phyloP scores from a whole-genome alignment of 2,113 vertebrate species.

The Hemicordylus capensis region DNA sequence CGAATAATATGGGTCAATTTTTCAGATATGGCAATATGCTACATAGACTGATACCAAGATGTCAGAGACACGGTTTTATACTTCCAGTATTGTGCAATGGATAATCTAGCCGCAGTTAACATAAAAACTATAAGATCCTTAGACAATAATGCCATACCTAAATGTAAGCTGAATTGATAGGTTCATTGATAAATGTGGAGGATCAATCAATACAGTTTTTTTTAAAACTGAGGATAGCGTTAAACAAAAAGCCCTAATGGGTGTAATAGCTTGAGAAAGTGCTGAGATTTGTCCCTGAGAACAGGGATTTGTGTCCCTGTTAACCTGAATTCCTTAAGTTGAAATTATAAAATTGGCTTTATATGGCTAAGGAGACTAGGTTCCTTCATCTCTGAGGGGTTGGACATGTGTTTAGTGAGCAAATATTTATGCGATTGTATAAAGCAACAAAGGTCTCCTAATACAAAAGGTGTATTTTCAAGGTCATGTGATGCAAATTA shows the following conservation, averaged over 20 bases:
- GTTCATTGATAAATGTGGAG: too few species aligned
- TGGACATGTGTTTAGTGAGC: background rate
- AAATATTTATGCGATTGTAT: background rate
- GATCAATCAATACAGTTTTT: background rate
- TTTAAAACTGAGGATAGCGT: background rate
- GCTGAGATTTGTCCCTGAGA: too few species aligned
- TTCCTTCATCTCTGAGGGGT: background rate
- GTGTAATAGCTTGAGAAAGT: background rate
- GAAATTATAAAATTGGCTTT: background rate
- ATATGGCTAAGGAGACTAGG: background rate
- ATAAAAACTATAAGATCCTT: too few species aligned
- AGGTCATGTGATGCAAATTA: background rate
- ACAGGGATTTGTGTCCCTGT: background rate
- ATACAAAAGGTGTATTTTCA: background rate
- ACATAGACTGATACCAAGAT: too few species aligned
- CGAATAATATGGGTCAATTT: too few species aligned
- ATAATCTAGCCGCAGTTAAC: too few species aligned
- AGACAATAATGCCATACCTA: too few species aligned
- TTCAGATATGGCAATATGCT: too few species aligned
- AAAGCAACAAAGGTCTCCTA: background rate
- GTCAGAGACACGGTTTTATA: too few species aligned
- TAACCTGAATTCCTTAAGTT: background rate
- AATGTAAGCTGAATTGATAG: too few species aligned
- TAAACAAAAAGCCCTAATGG: background rate
- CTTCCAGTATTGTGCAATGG: too few species aligned